These are phyloP conservation scores for Hermatobates lingyangjiaoensis DNA, from an alignment of 1,140 invertebrate species.

Conservation along the genomic window DNA sequence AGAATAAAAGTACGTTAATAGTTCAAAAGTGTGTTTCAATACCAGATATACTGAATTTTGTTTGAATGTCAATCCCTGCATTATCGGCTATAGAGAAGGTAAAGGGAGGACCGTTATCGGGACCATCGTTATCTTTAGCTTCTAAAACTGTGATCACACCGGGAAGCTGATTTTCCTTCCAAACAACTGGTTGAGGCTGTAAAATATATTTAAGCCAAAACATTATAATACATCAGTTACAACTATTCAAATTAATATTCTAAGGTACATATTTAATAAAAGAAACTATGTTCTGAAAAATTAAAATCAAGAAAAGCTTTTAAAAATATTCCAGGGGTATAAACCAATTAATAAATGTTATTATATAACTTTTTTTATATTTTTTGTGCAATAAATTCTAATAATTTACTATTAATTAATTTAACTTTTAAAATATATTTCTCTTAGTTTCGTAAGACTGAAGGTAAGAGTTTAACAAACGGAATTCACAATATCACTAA, in stretches of 20 bases:
- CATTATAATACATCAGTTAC: neutral
- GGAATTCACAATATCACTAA: too few relatives aligned
- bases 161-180: constrained; percentile 54
- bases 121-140: constrained; percentile 60
- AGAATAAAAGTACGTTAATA: too few relatives aligned
- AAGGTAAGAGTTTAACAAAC: too few relatives aligned
- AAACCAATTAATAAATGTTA: too few relatives aligned
- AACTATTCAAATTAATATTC: neutral
- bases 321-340: too few relatives aligned
- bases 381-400: too few relatives aligned
- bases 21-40: too few relatives aligned
- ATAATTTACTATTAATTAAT: too few relatives aligned
- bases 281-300: neutral
- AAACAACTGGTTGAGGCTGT: constrained; percentile 51
- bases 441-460: too few relatives aligned
- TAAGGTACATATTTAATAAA: neutral
- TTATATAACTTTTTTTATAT: too few relatives aligned
- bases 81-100: constrained; percentile 44
- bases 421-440: too few relatives aligned
- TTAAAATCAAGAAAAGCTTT: too few relatives aligned
- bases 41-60: constrained; percentile 47
- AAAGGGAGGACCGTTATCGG: constrained; percentile 65
- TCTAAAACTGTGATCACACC: constrained; percentile 45
- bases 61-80: constrained; percentile 42
- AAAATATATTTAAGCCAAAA: constrained; percentile 13